Conservation (phyloP, 1,140 invertebrate species). For the Ditylenchus dipsaci region DNA sequence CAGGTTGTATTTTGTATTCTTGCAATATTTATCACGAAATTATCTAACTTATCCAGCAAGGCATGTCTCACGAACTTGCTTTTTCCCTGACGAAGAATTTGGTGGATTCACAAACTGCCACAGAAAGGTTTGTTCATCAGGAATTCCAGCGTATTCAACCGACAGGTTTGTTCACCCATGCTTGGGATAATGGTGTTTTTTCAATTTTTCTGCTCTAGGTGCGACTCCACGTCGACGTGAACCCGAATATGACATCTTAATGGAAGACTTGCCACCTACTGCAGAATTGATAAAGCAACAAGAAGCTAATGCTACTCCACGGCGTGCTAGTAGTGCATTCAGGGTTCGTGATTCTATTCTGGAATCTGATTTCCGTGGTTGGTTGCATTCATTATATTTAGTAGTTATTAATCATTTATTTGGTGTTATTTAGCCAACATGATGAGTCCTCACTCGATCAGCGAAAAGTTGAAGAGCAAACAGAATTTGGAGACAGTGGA, state of each 20-base stretch:
- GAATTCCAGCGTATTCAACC: constrained; percentile 18
- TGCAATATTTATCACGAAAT: too few relatives aligned
- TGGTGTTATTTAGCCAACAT: too few relatives aligned
- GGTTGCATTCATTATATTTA: too few relatives aligned
- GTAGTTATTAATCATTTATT: too few relatives aligned
- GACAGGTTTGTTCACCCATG: constrained; percentile 15
- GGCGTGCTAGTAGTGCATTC: constrained; percentile 7
- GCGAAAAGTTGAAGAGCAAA: not conserved
- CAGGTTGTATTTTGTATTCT: too few relatives aligned
- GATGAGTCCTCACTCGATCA: not conserved
- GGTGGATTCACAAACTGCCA: constrained; percentile 23
- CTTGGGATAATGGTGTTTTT: not conserved
- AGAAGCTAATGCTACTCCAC: constrained; percentile 10
- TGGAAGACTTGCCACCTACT: constrained; percentile 22
- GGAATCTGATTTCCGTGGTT: constrained; percentile 15
- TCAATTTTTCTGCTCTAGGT: not conserved
- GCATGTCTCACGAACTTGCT: not conserved
- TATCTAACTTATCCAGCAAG: not conserved
- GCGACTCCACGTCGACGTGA: constrained; percentile 12
- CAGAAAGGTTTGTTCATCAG: constrained; percentile 28
- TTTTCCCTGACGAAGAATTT: not conserved
- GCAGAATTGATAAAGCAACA: constrained; percentile 8
- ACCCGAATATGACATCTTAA: not conserved
- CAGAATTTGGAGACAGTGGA: not conserved
- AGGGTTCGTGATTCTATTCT: constrained; percentile 22